Base-by-base conservation (phyloP, 2,113 vertebrate species). In the Scalopus aquaticus region DNA sequence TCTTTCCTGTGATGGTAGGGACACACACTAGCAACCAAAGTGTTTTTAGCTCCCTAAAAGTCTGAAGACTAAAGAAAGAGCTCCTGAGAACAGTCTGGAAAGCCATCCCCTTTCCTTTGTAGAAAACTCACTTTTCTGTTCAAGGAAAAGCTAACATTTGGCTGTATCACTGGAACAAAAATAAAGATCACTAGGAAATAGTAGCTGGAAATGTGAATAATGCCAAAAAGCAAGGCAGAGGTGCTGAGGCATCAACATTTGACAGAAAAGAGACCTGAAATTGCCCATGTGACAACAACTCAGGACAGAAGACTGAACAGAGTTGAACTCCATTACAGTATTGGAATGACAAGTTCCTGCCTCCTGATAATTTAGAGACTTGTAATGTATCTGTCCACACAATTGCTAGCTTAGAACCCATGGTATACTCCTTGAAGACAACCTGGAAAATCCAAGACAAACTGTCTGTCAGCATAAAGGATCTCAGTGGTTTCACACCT, bases 401-500 rank as follows among this genome's bases (percentile, higher is more conserved):
- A 90, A 87, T 28, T 72, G 82, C 88, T 39, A 39, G 70, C 76
- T 77, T 95, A 87, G 79, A 85, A 89, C 82, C 86, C 44, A 16
- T 58, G 95, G 73, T 86, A 20, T 51, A 79, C 49, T 69, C 64
- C 85, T 93, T 32, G 65, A 83, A 96, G 94, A 96, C 95, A 96
- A 77, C 73, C 93, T 95, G 44, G 91, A 96, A 98, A 97, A 96
- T 89, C 95, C 90, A 94, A 93, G 90, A 94, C 46, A 69, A 93
- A 97, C 1, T 3, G 72, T 94, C 97, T 98, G 97, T 98, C 96
- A 96, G 90, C 88, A 92, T 95, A 97, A 97, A 96, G 96, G 97
- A 97, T 86, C 91, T 87, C 60, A 49, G 30, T 83, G 79, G 78
- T 87, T 95, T 96, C 95, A 93, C 86, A 62, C 89, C 73, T 96